Evolutionary conservation across 1,140 invertebrate species (phyloP).

Genomic region (Drosophila erecta): DNA sequence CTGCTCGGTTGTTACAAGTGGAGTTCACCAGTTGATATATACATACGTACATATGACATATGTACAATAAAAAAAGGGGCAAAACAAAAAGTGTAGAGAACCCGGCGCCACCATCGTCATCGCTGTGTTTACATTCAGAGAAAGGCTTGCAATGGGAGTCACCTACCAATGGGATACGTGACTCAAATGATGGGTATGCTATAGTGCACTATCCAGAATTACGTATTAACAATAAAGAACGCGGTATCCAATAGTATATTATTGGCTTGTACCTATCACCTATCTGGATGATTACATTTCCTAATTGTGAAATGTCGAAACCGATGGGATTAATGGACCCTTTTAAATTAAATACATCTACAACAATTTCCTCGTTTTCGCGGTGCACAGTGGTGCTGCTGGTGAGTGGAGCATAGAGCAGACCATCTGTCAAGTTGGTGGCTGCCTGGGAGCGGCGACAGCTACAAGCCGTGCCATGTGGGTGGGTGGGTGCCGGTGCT

Average conservation of each 20-base stretch:
- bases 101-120: conserved; percentile 19
- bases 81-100: conserved; percentile 22
- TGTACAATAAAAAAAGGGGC: not conserved
- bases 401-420: conserved; percentile 9
- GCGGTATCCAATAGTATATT: not conserved
- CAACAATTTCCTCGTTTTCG: not conserved
- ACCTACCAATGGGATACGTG: conserved; percentile 28
- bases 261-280: too few relatives aligned
- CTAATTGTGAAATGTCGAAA: too few relatives aligned
- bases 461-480: conserved; percentile 28
- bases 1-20: conserved; percentile 7
- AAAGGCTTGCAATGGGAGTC: conserved; percentile 19
- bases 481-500: conserved; percentile 27
- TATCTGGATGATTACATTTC: too few relatives aligned
- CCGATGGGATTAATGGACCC: too few relatives aligned
- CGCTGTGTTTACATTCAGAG: conserved; percentile 31
- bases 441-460: conserved; percentile 42
- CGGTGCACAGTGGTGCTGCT: conserved; percentile 19
- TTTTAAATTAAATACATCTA: too few relatives aligned
- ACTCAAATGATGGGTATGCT: conserved; percentile 6
- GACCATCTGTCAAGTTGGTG: conserved; percentile 42
- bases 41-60: too few relatives aligned
- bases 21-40: conserved; percentile 25
- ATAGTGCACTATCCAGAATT: not conserved
- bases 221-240: not conserved